phyloP scores from a whole-genome alignment of 2,888 invertebrate genomes.

The Homarus gammarus region DNA sequence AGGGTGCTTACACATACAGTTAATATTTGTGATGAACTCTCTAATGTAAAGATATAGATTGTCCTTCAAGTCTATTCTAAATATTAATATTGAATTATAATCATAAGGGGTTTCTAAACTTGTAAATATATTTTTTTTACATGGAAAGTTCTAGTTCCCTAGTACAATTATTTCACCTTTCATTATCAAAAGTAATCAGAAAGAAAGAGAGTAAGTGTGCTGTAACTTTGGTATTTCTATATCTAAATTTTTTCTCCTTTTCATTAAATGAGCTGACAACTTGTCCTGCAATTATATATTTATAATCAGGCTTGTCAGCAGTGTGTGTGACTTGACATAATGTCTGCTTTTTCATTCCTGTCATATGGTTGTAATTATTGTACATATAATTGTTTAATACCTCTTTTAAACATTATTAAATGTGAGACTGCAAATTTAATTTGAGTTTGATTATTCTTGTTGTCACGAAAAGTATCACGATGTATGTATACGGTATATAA shows the following conservation, averaged over 20 bases:
- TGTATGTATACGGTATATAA: too few relatives aligned
- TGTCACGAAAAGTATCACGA: too few relatives aligned
- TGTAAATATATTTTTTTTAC: constrained; percentile 10
- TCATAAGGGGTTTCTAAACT: not conserved
- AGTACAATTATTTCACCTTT: constrained; percentile 1
- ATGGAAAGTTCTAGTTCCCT: not conserved
- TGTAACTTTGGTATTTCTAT: not conserved
- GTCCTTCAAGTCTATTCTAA: too few relatives aligned
- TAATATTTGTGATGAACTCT: not conserved
- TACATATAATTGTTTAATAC: constrained; percentile 53
- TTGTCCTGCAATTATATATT: constrained; percentile 1
- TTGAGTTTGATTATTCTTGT: not conserved
- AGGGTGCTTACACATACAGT: not conserved
- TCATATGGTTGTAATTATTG: constrained; percentile 49
- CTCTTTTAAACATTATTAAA: constrained; percentile 54
- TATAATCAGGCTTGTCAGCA: constrained; percentile 17
- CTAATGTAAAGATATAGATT: not conserved
- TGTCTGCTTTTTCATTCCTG: constrained; percentile 27
- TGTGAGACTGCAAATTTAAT: constrained; percentile 47
- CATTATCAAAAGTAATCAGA: not conserved
- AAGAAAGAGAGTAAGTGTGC: not conserved
- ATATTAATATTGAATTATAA: not conserved
- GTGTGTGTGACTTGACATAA: too few relatives aligned
- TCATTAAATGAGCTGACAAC: not conserved
- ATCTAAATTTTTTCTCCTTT: not conserved